Percentiles rank a stretch among this genome's conserved stretches.
phyloP scores from a whole-genome alignment of 1,140 invertebrate genomes.

The Danaus plexippus region DNA sequence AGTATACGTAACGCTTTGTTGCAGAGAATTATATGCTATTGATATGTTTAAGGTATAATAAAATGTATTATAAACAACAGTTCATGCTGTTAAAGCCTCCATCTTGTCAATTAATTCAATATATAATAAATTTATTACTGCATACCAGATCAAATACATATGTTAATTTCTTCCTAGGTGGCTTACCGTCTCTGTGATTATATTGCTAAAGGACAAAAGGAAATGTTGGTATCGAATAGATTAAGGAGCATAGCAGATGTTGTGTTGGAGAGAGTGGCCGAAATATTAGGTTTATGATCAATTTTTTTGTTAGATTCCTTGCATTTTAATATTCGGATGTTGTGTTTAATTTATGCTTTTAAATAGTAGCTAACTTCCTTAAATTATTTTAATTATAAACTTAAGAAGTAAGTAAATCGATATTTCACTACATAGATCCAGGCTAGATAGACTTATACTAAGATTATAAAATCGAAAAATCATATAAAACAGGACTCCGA shows the following conservation, averaged over 20 bases:
- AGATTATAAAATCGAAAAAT: no score
- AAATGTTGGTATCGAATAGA: conserved; percentile 58
- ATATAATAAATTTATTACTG: no score
- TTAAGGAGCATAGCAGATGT: conserved; percentile 61
- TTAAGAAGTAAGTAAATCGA: no score
- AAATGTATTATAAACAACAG: no score
- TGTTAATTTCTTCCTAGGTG: conserved; percentile 33
- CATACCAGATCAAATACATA: conserved; percentile 12
- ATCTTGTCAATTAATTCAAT: no score
- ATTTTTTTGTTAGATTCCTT: background rate
- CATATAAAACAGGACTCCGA: no score
- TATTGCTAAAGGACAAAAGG: conserved; percentile 56
- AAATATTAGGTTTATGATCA: conserved; percentile 49
- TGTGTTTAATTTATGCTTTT: background rate
- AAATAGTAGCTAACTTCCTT: conserved; percentile 6
- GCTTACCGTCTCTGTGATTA: conserved; percentile 63
- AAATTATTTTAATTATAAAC: background rate
- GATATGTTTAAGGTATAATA: no score
- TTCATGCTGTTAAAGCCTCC: no score
- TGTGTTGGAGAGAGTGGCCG: conserved; percentile 59
- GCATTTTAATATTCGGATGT: background rate
- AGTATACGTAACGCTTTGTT: no score
- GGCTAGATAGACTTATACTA: no score
- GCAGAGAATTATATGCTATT: no score
- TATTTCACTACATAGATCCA: no score